Conservation (phyloP, 2,888 invertebrate genomes). For the Heliconius sara region DNA sequence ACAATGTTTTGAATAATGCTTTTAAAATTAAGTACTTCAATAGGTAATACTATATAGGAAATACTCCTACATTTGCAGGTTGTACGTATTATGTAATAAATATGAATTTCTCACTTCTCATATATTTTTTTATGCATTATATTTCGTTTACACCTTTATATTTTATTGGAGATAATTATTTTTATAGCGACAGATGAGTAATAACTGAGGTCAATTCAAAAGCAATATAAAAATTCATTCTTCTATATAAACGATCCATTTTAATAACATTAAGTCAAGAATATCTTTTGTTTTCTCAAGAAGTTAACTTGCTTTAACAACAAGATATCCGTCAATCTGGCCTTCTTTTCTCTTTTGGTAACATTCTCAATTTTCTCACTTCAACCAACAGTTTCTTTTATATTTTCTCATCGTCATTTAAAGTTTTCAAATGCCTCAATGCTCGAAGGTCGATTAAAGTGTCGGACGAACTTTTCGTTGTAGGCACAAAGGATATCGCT, state of each 20-base stretch:
- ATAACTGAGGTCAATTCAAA: background rate
- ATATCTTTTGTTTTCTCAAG: background rate
- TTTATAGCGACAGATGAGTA: background rate
- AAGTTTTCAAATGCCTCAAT: slow-evolving; percentile 69
- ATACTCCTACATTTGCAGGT: background rate
- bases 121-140: background rate
- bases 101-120: background rate
- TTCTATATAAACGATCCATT: background rate
- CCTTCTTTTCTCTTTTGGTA: background rate
- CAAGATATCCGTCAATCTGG: background rate
- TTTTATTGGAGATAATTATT: background rate
- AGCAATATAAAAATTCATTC: background rate
- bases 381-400: slow-evolving; percentile 42
- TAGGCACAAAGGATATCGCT: slow-evolving; percentile 88
- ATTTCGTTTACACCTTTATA: background rate
- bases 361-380: background rate
- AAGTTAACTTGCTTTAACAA: background rate
- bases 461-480: slow-evolving; percentile 83
- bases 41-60: too few relatives aligned
- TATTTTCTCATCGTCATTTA: slow-evolving; percentile 71
- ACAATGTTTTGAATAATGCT: too few relatives aligned
- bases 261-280: background rate
- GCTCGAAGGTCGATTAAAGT: slow-evolving; percentile 78
- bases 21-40: too few relatives aligned
- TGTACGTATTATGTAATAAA: background rate